phyloP scores from a whole-genome alignment of 2,888 invertebrate species.

The Spilarctia lutea region DNA sequence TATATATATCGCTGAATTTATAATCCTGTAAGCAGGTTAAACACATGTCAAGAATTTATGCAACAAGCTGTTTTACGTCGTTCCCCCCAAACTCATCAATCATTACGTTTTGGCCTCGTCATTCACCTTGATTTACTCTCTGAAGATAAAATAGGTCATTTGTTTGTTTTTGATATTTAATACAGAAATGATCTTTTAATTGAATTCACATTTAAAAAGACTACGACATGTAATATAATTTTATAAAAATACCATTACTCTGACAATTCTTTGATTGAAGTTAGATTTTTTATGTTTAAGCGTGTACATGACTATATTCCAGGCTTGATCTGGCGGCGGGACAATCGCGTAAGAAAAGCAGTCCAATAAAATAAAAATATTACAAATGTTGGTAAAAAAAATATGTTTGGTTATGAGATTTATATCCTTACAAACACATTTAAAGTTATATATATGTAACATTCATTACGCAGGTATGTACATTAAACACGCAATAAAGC shows the following conservation, averaged over 20 bases:
- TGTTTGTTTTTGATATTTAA: not conserved
- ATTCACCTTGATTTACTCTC: constrained; percentile 14
- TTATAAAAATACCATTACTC: not conserved
- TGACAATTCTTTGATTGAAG: not conserved
- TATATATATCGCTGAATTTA: constrained; percentile 2
- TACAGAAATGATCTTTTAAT: not conserved
- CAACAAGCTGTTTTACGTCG: constrained; percentile 36
- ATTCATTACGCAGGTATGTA: not conserved
- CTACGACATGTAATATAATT: not conserved
- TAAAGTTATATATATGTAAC: too few relatives aligned
- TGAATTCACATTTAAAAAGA: not conserved
- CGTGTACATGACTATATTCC: not conserved
- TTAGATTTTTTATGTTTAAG: not conserved
- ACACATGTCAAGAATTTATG: constrained; percentile 36
- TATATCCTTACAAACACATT: too few relatives aligned
- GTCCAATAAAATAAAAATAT: not conserved
- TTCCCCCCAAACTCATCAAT: constrained; percentile 42
- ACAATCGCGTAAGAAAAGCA: too few relatives aligned
- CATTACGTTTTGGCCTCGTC: constrained; percentile 16
- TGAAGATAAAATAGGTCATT: constrained; percentile 2
- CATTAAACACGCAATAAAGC: not conserved
- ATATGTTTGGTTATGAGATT: too few relatives aligned
- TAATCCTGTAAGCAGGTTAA: constrained; percentile 8
- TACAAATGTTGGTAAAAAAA: too few relatives aligned
- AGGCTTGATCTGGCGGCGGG: not conserved